phyloP scores from a whole-genome alignment of 2,113 vertebrate genomes.

The Psephotus haematonotus region DNA sequence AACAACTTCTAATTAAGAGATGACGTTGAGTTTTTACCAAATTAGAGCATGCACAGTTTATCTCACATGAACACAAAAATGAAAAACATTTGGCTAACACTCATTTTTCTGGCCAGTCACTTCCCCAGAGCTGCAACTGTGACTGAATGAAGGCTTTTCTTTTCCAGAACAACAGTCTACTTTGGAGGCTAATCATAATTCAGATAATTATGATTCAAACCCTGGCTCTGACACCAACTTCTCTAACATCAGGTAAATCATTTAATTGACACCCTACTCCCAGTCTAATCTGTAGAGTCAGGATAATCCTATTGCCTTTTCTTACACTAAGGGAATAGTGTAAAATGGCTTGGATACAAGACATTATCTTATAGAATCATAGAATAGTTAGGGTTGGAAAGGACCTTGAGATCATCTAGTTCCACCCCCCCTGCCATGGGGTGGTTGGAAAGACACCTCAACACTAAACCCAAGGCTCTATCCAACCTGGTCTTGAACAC shows the following conservation, averaged over 20 bases:
- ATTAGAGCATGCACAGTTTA: neutral
- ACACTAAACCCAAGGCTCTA: no score
- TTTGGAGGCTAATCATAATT: neutral
- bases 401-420: no score
- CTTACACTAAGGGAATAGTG: neutral
- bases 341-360: neutral
- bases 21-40: conserved; percentile 1
- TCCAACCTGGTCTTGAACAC: no score
- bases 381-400: no score
- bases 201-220: neutral
- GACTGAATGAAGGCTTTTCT: neutral
- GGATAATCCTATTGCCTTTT: neutral
- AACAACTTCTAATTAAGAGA: conserved; percentile 45
- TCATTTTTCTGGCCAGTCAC: neutral
- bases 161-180: neutral
- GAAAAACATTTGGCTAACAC: conserved; percentile 17
- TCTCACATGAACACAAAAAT: neutral
- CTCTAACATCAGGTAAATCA: neutral
- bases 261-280: neutral
- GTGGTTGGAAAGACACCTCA: no score
- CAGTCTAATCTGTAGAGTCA: neutral
- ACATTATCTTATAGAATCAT: neutral
- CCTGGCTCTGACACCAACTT: neutral
- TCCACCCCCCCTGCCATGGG: no score
- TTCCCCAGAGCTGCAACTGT: neutral